Evolutionary conservation across 1,140 invertebrate species (phyloP).

Genomic region (Leptestheria dahalacensis): DNA sequence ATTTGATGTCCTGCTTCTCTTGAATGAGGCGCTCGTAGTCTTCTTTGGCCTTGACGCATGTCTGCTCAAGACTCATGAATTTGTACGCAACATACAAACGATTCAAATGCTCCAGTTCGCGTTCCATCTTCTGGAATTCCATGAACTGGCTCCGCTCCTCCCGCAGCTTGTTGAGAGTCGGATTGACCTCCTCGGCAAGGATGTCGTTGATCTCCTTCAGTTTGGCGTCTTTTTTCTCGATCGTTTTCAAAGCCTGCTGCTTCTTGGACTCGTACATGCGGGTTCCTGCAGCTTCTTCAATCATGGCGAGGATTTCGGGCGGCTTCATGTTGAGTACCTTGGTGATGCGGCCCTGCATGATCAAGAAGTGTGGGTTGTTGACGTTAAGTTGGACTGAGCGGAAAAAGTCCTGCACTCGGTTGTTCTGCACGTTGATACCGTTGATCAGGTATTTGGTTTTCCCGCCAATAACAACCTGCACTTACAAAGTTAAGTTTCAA

Average conservation of each 20-base stretch:
- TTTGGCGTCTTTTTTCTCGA: slow-evolving; percentile 88
- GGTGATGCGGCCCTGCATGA: slow-evolving; percentile 98
- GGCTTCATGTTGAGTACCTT: slow-evolving; percentile 99
- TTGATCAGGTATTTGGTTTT: slow-evolving; percentile 89
- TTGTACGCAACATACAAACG: slow-evolving; percentile 61
- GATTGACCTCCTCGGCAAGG: slow-evolving; percentile 71
- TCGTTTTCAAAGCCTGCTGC: slow-evolving; percentile 66
- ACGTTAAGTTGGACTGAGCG: slow-evolving; percentile 94
- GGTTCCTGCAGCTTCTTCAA: slow-evolving; percentile 98
- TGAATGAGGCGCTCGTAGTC: slow-evolving; percentile 25
- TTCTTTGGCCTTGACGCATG: slow-evolving; percentile 36
- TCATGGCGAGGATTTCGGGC: slow-evolving; percentile 91
- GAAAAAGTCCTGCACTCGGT: slow-evolving; percentile 83
- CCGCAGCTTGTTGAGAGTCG: slow-evolving; percentile 70
- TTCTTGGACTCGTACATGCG: slow-evolving; percentile 93
- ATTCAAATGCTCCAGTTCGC: slow-evolving; percentile 72
- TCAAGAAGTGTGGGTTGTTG: slow-evolving; percentile 98
- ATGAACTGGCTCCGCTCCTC: slow-evolving; percentile 70
- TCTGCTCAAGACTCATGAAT: slow-evolving; percentile 41
- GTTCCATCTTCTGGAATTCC: slow-evolving; percentile 71
- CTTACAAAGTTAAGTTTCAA: slow-evolving; percentile 11
- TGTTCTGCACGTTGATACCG: slow-evolving; percentile 75
- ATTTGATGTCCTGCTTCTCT: slow-evolving; percentile 17
- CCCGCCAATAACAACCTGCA: slow-evolving; percentile 42
- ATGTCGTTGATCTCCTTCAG: slow-evolving; percentile 77